Conservation (phyloP, 1,140 invertebrate genomes). For the Patella vulgata region DNA sequence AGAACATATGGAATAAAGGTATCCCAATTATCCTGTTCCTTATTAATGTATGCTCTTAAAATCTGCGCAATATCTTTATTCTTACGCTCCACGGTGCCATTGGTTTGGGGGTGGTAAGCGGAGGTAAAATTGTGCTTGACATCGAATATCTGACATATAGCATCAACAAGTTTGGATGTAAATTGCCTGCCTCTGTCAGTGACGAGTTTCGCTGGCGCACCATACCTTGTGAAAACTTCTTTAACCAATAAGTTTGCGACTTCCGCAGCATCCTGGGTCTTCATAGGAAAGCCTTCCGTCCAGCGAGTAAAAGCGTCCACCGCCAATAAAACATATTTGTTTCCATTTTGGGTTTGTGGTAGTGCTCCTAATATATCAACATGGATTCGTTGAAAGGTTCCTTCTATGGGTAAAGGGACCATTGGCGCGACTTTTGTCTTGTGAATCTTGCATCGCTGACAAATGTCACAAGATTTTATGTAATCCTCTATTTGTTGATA, state of each 20-base stretch:
- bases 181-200: too few species aligned
- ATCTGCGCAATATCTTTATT: constrained; percentile 11
- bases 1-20: constrained; percentile 2
- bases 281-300: too few species aligned
- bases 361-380: constrained; percentile 11
- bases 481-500: too few species aligned
- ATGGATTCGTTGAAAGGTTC: constrained; percentile 1
- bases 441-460: too few species aligned
- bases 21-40: constrained; percentile 8
- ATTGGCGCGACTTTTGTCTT: too few species aligned
- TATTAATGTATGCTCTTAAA: constrained; percentile 10
- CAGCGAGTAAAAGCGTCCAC: too few species aligned
- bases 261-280: constrained; percentile 20
- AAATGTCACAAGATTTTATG: too few species aligned
- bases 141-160: constrained; percentile 27
- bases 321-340: too few species aligned
- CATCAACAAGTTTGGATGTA: too few species aligned
- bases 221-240: constrained; percentile 32
- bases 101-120: constrained; percentile 20
- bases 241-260: too few species aligned
- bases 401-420: constrained; percentile 4
- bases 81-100: constrained; percentile 5
- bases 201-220: constrained; percentile 22
- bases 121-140: constrained; percentile 17
- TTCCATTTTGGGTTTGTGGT: constrained; percentile 11